These are phyloP conservation scores for Lates japonicus DNA, from an alignment of 2,797 vertebrate species.

Conservation along the genomic window DNA sequence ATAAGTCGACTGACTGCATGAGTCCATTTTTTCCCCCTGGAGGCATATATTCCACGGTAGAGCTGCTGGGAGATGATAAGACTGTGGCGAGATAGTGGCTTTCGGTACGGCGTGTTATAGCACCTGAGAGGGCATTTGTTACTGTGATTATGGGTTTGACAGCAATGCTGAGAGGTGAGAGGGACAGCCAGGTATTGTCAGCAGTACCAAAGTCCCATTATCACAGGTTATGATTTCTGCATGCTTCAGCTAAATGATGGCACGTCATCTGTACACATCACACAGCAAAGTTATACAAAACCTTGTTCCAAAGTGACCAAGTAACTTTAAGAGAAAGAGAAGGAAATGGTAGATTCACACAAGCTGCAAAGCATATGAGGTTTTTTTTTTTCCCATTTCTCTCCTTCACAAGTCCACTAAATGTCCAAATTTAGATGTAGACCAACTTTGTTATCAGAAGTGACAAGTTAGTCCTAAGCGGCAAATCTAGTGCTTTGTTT, in stretches of 20 bases:
- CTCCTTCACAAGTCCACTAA: background rate
- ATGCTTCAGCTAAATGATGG: slow-evolving; percentile 31
- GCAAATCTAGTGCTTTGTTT: slow-evolving; percentile 18
- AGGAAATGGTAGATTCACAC: background rate
- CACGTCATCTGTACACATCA: background rate
- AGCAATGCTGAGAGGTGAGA: slow-evolving; percentile 48
- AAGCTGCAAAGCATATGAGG: background rate
- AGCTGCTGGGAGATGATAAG: slow-evolving; percentile 68
- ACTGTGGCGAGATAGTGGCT: slow-evolving; percentile 51
- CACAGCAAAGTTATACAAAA: slow-evolving; percentile 1
- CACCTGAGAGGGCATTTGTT: slow-evolving; percentile 59
- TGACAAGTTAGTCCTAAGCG: slow-evolving; percentile 13
- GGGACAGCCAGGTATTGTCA: slow-evolving; percentile 41
- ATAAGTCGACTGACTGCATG: slow-evolving; percentile 56
- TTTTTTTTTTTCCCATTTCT: background rate
- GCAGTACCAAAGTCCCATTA: slow-evolving; percentile 35
- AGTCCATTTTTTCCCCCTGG: slow-evolving; percentile 49
- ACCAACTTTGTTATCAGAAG: slow-evolving; percentile 4
- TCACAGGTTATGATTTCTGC: slow-evolving; percentile 25
- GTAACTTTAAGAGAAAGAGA: background rate
- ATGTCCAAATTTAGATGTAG: slow-evolving; percentile 10
- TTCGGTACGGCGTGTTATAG: slow-evolving; percentile 27
- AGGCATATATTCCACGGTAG: slow-evolving; percentile 61
- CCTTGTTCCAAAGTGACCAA: background rate
- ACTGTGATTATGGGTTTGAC: slow-evolving; percentile 61